Base-by-base conservation (phyloP, 2,113 vertebrate genomes). In the Neogale vison region DNA sequence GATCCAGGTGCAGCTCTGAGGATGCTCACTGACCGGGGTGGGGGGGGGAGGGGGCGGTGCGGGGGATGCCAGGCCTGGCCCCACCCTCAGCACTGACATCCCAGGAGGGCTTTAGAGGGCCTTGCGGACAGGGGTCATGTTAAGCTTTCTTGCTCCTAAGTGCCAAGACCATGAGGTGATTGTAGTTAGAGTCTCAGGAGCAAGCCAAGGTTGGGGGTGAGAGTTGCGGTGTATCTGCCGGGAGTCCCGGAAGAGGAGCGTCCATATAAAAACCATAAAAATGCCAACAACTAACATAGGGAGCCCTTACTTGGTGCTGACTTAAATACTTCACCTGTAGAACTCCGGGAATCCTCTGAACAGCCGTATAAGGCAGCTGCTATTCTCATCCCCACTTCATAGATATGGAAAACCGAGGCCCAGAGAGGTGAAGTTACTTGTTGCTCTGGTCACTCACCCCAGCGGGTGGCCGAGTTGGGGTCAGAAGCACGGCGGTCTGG, bases 1-100 rank as follows among this genome's bases (percentile, higher is more conserved):
- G 99, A 99, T 99, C 98, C 99, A 99, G 99, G 99, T 99, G 7
- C 2, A 94, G 0, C 72, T 21, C 77, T 0, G 0, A 0, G 0
- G 57, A 12, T 2, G 24, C 4, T 5, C 57, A 8, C 7, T 21
- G 57, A 21, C 57, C 36, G 26, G 17, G 15, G 18, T 0, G 6
- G 2, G 26, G 42, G 26, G 3, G 26, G 20, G 20, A 7, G 0
- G 7, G 2, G 21, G n/a, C 17, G 5, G 7, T 0, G 0, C 0
- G 3, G 23, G 1, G 61, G 69, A 4, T 21, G 15, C 47, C 69
- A 5, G 21, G 9, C 47, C 63, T 29, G 24, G n/a, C 47, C 77
- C 72, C 1, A 0, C 36, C 42, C 47, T 23, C 34, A 9, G 79
- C 79, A 45, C 71, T 24, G 55, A 45, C 92, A 36, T 63, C 24